phyloP scores from a whole-genome alignment of 2,797 vertebrate species.

The Poecilia picta region DNA sequence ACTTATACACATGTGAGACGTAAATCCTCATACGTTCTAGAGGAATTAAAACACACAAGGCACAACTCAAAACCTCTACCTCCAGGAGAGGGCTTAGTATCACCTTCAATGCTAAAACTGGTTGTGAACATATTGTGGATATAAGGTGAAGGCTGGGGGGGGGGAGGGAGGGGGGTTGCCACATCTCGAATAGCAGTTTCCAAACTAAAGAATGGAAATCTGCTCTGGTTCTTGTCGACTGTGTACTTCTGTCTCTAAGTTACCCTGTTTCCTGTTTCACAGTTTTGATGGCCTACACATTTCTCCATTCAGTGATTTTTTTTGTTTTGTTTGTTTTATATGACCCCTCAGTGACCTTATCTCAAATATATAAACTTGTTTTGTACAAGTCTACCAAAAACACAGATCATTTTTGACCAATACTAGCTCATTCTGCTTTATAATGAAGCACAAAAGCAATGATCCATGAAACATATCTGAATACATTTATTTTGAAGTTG shows the following conservation, averaged over 20 bases:
- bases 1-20: not conserved
- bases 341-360: slow-evolving; percentile 11
- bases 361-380: slow-evolving; percentile 12
- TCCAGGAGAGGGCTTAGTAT: not conserved
- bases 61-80: not conserved
- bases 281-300: not conserved
- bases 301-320: not conserved
- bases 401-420: slow-evolving; percentile 1
- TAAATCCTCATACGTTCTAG: not conserved
- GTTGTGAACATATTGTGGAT: too few species aligned
- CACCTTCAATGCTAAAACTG: not conserved
- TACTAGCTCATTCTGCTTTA: slow-evolving; percentile 9
- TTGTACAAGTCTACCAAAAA: slow-evolving; percentile 9
- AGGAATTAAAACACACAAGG: not conserved
- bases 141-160: not conserved
- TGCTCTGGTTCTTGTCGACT: not conserved
- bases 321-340: not conserved
- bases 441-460: slow-evolving; percentile 45
- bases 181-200: not conserved
- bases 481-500: slow-evolving; percentile 38
- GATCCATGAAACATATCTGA: slow-evolving; percentile 56
- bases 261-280: not conserved
- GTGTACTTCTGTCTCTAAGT: not conserved
- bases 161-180: not conserved
- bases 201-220: not conserved